Percentiles rank a stretch among this genome's conserved stretches.
Evolutionary conservation across 2,888 invertebrate genomes (phyloP).

Genomic region (Exocentrus adspersus): DNA sequence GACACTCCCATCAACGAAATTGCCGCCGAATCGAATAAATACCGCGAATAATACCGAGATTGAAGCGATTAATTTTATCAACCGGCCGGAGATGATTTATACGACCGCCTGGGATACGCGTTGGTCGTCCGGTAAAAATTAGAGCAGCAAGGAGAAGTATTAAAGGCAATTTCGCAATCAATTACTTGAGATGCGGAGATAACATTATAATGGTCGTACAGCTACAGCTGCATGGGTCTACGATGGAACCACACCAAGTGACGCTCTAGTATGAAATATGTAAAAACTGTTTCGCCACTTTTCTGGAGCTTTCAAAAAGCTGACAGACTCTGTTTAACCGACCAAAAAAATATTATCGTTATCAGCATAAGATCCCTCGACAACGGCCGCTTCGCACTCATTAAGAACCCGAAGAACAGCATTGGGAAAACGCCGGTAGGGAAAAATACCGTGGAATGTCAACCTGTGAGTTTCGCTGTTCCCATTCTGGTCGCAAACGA

Average conservation of each 20-base stretch:
- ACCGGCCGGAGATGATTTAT: conserved; percentile 10
- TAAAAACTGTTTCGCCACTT: no score
- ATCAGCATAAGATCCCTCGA: not conserved
- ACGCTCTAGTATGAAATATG: no score
- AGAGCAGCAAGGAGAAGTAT: conserved; percentile 15
- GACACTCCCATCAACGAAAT: conserved; percentile 24
- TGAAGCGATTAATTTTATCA: conserved; percentile 22
- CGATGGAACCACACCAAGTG: no score
- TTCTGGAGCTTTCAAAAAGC: no score
- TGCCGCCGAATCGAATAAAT: conserved; percentile 26
- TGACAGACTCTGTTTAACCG: no score
- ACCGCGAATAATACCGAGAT: conserved; percentile 17
- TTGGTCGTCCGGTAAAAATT: conserved; percentile 9
- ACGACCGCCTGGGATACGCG: conserved; percentile 12
- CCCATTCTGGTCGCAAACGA: conserved; percentile 2
- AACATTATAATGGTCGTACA: conserved; percentile 12
- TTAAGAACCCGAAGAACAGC: not conserved
- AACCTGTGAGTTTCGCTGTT: conserved; percentile 1
- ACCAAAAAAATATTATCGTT: not conserved
- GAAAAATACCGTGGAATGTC: not conserved
- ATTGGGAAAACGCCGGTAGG: not conserved
- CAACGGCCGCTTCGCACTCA: not conserved
- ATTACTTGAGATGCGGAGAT: conserved; percentile 18
- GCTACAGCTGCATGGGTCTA: conserved; percentile 5
- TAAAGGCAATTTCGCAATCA: conserved; percentile 22